Evolutionary conservation across 2,888 invertebrate species (phyloP), one percentile per base, ranked within the genome.

Genomic region (Drosophila rellima): DNA sequence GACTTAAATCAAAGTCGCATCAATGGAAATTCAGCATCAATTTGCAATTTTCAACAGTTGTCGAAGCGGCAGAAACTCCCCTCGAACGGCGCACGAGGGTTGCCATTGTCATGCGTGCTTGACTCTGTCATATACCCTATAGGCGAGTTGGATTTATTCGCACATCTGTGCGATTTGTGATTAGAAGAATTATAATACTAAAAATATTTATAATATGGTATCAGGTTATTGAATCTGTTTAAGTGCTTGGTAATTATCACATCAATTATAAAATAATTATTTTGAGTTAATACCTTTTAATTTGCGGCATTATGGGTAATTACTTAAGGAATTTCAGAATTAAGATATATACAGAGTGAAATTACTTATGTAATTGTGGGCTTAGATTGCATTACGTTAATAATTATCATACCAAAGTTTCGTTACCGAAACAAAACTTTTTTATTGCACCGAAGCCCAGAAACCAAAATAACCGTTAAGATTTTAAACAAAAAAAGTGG

Each of bases 11-110:
- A 60, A 62, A 70, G 69, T 71, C 56, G 62, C 26, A 40, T 66
- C 78, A 67, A 71, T 70, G 23, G 5, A 70, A 64, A 64, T 70
- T 47, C 59, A 52, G 42, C 66, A 79, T 79, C 65, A 79, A 79
- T 76, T 78, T 69, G 68, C 79, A 45, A 79, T 79, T 79, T 71
- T 78, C 70, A 73, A 79, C 79, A 79, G 79, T 79, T 79, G 79
- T 76, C 79, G 68, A 37, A 68, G 57, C 56, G 37, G 44, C 54
- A 61, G 31, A 31, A 70, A 31, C 44, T 45, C 33, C 44, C 71
- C 47, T 50, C 48, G 50, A 35, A 15, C 20, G 10, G 29, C 13
- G 26, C 5, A 23, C 40, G 56, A 70, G 77, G 77, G 77, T 61
- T 76, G 73, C 37, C 59, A 26, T 62, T 72, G 61, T 75, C 71